phyloP scores from a whole-genome alignment of 1,140 invertebrate species.

The Hylaeus volcanicus region DNA sequence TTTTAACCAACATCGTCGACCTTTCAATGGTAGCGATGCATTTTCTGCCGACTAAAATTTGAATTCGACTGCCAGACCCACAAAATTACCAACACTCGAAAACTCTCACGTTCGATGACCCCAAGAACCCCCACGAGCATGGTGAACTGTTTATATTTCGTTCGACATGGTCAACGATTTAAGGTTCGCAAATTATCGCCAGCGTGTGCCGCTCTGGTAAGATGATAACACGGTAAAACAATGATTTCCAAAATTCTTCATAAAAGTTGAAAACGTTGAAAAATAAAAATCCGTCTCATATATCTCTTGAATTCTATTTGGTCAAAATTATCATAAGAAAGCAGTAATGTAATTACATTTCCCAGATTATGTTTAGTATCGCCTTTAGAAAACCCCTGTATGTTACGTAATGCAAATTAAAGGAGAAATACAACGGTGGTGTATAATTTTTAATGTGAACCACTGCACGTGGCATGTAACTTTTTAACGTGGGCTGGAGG shows the following conservation, averaged over 20 bases:
- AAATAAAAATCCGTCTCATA: no score
- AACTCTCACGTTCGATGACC: background rate
- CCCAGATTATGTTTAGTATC: no score
- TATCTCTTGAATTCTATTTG: no score
- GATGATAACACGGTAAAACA: background rate
- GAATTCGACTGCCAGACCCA: background rate
- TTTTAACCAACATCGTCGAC: conserved; percentile 35
- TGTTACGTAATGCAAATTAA: no score
- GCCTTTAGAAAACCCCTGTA: no score
- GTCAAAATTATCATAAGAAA: no score
- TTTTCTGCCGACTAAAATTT: conserved; percentile 13
- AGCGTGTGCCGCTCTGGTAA: conserved; percentile 64
- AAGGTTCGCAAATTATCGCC: conserved; percentile 62
- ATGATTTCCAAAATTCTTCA: no score
- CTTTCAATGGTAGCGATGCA: conserved; percentile 19
- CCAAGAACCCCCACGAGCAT: conserved; percentile 20
- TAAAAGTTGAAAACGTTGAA: no score
- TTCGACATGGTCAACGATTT: conserved; percentile 63
- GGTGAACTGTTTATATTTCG: background rate
- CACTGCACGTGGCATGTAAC: no score
- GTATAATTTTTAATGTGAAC: no score
- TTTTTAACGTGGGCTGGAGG: background rate
- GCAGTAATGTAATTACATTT: no score
- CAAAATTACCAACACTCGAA: conserved; percentile 13
- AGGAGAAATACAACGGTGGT: no score